Percentiles rank a stretch among this genome's conserved stretches.
phyloP scores from a whole-genome alignment of 2,797 vertebrate genomes.

The Anniella stebbinsi region DNA sequence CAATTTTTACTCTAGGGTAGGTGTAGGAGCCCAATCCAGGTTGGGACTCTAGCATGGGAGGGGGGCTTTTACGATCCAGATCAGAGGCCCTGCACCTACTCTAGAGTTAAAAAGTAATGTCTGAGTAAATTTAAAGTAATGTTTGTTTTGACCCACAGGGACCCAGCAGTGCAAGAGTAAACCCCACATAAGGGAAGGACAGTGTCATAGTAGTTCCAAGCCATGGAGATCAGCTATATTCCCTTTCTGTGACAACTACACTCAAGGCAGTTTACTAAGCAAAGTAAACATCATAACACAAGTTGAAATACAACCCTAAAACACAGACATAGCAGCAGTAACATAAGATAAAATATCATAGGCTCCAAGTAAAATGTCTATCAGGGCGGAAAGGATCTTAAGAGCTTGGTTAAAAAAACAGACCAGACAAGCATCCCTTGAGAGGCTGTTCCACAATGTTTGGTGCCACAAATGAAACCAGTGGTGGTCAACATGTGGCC shows the following conservation, averaged over 20 bases:
- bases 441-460: background rate
- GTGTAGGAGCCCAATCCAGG: too few species aligned
- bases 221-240: background rate
- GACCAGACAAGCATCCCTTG: background rate
- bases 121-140: too few species aligned
- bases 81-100: too few species aligned
- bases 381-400: too few species aligned
- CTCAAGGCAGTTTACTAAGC: background rate
- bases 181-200: background rate
- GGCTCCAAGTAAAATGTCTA: background rate
- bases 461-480: background rate
- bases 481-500: too few species aligned
- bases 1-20: too few species aligned
- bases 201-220: background rate
- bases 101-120: too few species aligned
- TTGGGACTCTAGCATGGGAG: too few species aligned
- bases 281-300: background rate
- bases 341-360: background rate
- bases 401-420: background rate
- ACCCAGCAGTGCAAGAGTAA: background rate
- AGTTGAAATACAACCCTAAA: background rate
- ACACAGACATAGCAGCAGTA: background rate
- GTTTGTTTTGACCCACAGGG: too few species aligned
- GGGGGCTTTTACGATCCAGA: too few species aligned
- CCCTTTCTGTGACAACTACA: background rate